Percentiles rank a stretch among this genome's conserved stretches.
Evolutionary conservation across 2,888 invertebrate genomes (phyloP).

Genomic region (Andrena camellia): DNA sequence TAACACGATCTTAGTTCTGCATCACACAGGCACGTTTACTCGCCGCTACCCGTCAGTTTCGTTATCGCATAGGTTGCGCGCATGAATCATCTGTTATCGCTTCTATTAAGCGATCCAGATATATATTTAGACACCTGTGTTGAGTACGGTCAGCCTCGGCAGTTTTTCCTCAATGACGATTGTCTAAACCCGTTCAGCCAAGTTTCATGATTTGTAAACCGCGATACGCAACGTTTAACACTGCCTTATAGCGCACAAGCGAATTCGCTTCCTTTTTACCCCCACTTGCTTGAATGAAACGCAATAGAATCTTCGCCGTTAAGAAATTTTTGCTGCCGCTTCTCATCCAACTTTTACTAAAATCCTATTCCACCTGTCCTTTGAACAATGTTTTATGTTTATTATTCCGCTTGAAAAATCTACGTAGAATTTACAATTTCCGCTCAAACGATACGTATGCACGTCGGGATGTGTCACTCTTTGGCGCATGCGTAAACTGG

Average conservation of each 20-base stretch:
- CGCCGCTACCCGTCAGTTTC: constrained; percentile 19
- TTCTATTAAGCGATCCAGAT: constrained; percentile 28
- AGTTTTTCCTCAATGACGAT: constrained; percentile 50
- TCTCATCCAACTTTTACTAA: background rate
- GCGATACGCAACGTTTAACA: constrained; percentile 68
- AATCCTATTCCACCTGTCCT: background rate
- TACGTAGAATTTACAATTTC: constrained; percentile 26
- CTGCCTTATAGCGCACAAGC: constrained; percentile 40
- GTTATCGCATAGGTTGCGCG: constrained; percentile 44
- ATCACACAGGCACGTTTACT: constrained; percentile 35
- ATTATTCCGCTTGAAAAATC: background rate
- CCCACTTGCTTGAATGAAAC: constrained; percentile 7
- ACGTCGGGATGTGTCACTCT: constrained; percentile 4
- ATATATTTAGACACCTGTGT: constrained; percentile 57
- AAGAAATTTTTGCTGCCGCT: background rate
- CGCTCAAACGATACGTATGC: constrained; percentile 24
- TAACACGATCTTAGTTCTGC: constrained; percentile 21
- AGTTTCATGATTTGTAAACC: constrained; percentile 62
- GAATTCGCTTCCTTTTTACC: constrained; percentile 28
- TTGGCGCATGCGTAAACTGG: background rate
- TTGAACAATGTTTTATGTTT: background rate
- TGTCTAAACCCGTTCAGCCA: constrained; percentile 38
- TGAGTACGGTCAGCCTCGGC: constrained; percentile 60
- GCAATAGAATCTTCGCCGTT: background rate
- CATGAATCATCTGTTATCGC: constrained; percentile 59